Evolutionary conservation across 1,140 invertebrate genomes (phyloP).

Genomic region (Pachypeltis micranthus): DNA sequence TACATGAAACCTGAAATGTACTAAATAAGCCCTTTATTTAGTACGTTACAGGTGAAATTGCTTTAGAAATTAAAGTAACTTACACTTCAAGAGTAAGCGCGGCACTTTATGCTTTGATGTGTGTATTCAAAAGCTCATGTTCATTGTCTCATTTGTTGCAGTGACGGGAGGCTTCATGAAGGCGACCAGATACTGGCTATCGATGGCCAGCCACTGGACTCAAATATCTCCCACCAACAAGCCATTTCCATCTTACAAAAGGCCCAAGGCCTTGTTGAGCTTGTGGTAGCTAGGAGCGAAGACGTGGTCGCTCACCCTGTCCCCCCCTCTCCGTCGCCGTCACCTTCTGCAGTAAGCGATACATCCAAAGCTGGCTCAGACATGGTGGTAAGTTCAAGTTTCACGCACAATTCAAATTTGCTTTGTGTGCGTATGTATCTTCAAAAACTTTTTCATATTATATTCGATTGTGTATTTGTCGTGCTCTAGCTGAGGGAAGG

Average conservation of each 20-base stretch:
- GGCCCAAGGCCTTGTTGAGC: conserved; percentile 58
- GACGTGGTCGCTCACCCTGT: conserved; percentile 22
- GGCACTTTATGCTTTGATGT: too few relatives aligned
- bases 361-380: conserved; percentile 58
- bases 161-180: conserved; percentile 62
- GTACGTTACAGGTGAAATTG: too few relatives aligned
- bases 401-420: too few relatives aligned
- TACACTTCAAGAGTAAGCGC: too few relatives aligned
- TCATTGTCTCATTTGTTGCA: conserved; percentile 43
- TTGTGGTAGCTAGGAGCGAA: conserved; percentile 49
- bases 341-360: conserved; percentile 56
- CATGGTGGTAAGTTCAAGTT: conserved; percentile 53
- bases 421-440: too few relatives aligned
- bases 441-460: too few relatives aligned
- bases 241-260: conserved; percentile 71
- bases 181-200: conserved; percentile 83
- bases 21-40: too few relatives aligned
- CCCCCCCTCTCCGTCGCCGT: conserved; percentile 20
- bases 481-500: too few relatives aligned
- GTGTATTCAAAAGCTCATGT: too few relatives aligned
- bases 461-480: too few relatives aligned
- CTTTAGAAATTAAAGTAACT: too few relatives aligned
- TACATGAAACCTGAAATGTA: too few relatives aligned
- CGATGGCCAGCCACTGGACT: conserved; percentile 71
- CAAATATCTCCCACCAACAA: conserved; percentile 76